Percentiles rank a stretch among this genome's conserved stretches.
Evolutionary conservation across 2,888 invertebrate species (phyloP).

Genomic region (Tenodera sinensis): DNA sequence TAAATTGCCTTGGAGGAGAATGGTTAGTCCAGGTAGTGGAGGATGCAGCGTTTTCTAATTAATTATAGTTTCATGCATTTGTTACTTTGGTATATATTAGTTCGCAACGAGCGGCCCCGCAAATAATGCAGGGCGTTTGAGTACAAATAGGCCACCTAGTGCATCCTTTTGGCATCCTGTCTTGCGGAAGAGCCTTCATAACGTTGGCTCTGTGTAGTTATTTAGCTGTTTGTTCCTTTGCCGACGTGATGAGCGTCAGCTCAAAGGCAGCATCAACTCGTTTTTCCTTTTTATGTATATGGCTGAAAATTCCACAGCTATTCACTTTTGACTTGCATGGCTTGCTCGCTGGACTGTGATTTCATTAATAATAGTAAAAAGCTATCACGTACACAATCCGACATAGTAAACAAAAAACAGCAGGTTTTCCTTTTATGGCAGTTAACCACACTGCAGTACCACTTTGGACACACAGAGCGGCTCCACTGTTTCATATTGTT

Average conservation of each 20-base stretch:
- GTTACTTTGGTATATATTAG: no score
- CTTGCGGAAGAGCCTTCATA: neutral
- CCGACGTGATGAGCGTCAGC: neutral
- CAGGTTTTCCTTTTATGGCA: neutral
- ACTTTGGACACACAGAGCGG: neutral
- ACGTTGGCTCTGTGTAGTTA: neutral
- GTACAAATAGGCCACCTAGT: neutral
- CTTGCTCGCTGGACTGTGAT: neutral
- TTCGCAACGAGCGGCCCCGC: no score
- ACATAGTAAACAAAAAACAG: neutral
- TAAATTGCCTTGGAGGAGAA: no score
- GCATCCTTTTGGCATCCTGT: neutral
- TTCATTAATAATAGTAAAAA: neutral
- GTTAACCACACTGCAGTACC: neutral
- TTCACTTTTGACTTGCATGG: neutral
- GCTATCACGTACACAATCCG: neutral
- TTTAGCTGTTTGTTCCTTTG: neutral
- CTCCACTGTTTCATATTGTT: neutral
- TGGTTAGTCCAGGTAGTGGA: no score
- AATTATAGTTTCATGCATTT: no score
- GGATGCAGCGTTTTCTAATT: no score
- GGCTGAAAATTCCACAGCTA: neutral
- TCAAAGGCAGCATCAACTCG: neutral
- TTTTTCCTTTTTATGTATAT: neutral
- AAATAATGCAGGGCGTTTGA: neutral